Percentiles rank a stretch among this genome's conserved stretches.
Evolutionary conservation across 2,113 vertebrate species (phyloP).

Genomic region (Saccopteryx bilineata): DNA sequence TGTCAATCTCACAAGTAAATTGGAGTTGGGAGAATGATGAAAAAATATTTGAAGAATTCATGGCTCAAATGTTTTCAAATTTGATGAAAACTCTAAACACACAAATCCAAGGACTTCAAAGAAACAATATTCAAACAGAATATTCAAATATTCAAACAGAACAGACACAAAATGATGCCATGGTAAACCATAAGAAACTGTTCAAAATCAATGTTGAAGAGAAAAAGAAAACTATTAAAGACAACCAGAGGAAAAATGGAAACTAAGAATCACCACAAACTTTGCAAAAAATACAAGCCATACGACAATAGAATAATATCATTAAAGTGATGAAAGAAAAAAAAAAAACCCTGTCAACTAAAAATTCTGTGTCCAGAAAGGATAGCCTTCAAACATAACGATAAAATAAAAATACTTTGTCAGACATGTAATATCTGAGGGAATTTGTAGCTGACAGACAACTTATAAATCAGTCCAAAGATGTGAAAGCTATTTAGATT

Average conservation of each 20-base stretch:
- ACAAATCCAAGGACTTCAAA: not conserved
- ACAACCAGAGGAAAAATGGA: not conserved
- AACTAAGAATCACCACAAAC: not conserved
- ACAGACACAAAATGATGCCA: not conserved
- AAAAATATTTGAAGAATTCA: not conserved
- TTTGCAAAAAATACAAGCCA: not conserved
- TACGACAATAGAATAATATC: not conserved
- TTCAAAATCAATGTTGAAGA: not conserved
- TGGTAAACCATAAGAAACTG: not conserved
- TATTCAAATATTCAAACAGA: not conserved
- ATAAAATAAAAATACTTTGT: conserved; percentile 41
- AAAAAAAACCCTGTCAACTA: not conserved
- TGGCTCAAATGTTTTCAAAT: not conserved
- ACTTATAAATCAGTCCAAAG: not conserved
- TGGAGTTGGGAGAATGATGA: not conserved
- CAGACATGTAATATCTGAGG: not conserved
- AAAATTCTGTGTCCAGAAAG: not conserved
- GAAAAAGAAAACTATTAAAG: not conserved
- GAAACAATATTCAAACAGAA: conserved; percentile 9
- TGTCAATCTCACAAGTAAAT: not conserved
- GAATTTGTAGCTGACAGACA: not conserved
- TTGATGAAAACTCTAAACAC: not conserved
- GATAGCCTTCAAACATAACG: not conserved
- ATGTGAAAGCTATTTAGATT: not conserved
- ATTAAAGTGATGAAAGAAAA: not conserved